Evolutionary conservation across 2,797 vertebrate species (phyloP), one percentile per base, ranked within the genome.

Genomic region (Danio choprae): DNA sequence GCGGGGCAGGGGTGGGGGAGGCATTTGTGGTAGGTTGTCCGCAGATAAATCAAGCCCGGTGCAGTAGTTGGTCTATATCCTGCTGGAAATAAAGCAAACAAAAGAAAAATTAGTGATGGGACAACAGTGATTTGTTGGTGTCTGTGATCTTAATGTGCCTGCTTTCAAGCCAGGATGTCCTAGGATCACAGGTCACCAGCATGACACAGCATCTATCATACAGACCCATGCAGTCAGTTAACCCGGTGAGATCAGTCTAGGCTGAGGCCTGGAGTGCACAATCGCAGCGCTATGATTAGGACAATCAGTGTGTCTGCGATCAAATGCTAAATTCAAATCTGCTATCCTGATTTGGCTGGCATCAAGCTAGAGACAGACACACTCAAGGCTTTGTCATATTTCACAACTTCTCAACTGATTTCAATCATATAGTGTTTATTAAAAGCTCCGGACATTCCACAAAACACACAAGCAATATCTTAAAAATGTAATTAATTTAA

Each of bases 41-140:
- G 88, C 88, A 91, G 91, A 92, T 89, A 93, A 94, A 95, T 95
- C 94, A 95, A 88, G 90, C 90, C 90, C 88, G 89, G 88, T 91
- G 82, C 89, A 90, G 91, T 90, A 86, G 90, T 84, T 85, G 89
- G 89, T 94, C 91, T 93, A 92, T 94, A 90, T 90, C 94, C 96
- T 98, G 94, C 87, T 95, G 93, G 90, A 94, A 93, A 96, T 86
- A 91, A 94, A 93, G 18, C n/a, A 20, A 41, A 3, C 2, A 91
- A 92, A 91, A 44, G 68, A 81, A 77, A 83, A 22, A 85, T 92
- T 81, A 92, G 80, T 13, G 46, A 83, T 78, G 78, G 46, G 72
- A 41, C 10, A 71, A 60, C 36, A 46, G 22, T 36, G 51, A 46
- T 81, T 77, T 87, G 81, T 80, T 86, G 75, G 70, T 50, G 46